Evolutionary conservation across 2,888 invertebrate genomes (phyloP).

Genomic region (Idaea dimidiata): DNA sequence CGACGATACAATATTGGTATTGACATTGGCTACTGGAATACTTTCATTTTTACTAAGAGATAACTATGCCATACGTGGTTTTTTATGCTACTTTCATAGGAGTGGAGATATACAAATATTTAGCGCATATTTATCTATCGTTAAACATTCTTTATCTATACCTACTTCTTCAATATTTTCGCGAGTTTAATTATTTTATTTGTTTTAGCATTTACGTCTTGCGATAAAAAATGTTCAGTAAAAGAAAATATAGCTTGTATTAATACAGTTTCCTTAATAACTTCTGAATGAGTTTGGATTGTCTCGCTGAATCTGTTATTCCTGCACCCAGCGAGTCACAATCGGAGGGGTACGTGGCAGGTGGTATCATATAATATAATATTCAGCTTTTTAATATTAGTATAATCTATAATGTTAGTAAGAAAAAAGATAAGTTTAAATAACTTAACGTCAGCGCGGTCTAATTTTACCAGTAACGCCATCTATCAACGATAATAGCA

Average conservation of each 20-base stretch:
- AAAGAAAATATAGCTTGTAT: background rate
- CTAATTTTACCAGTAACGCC: too few species aligned
- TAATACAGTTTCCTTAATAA: too few species aligned
- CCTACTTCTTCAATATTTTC: background rate
- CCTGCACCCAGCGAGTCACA: too few species aligned
- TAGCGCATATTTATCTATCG: constrained; percentile 7
- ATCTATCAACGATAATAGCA: too few species aligned
- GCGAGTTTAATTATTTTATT: background rate
- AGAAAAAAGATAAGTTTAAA: too few species aligned
- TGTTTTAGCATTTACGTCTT: background rate
- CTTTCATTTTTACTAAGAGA: background rate
- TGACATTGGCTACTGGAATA: background rate
- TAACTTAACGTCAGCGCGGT: too few species aligned
- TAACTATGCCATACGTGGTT: background rate
- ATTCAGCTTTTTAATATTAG: too few species aligned
- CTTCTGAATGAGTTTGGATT: too few species aligned
- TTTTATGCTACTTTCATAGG: background rate
- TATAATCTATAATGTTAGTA: too few species aligned
- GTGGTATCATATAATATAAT: too few species aligned
- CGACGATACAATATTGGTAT: background rate
- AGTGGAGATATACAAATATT: background rate
- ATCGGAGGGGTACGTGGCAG: too few species aligned
- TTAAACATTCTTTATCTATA: constrained; percentile 13
- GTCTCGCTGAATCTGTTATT: too few species aligned
- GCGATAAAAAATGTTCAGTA: background rate